Conservation (phyloP, 2,888 invertebrate species). For the Erebia palarica region DNA sequence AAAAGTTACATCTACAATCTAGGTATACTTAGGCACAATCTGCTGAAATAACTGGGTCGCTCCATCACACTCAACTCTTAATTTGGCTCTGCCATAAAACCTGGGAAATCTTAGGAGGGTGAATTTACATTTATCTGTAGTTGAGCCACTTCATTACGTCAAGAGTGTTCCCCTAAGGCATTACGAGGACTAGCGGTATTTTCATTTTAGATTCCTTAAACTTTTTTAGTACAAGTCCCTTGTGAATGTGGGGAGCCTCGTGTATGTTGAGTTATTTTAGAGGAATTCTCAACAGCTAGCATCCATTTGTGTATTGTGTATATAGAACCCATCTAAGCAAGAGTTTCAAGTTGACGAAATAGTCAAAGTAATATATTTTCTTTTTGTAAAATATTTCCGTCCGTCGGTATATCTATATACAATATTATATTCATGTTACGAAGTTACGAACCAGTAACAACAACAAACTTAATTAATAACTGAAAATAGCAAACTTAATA, state of each 20-base stretch:
- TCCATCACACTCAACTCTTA: conserved; percentile 8
- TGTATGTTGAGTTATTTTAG: background rate
- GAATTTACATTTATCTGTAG: conserved; percentile 13
- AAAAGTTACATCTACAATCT: background rate
- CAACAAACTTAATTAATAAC: too few relatives aligned
- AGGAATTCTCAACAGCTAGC: background rate
- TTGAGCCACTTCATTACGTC: conserved; percentile 16
- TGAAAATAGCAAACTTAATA: too few relatives aligned
- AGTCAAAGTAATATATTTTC: too few relatives aligned
- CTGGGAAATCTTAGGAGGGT: conserved; percentile 6
- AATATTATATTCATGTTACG: too few relatives aligned
- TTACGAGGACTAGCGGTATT: conserved; percentile 11
- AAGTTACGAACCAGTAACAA: too few relatives aligned
- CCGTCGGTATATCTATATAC: too few relatives aligned
- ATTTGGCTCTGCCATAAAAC: conserved; percentile 14
- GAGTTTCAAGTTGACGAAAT: background rate
- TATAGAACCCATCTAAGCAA: background rate
- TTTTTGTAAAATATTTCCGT: too few relatives aligned
- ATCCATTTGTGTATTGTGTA: background rate
- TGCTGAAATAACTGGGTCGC: background rate
- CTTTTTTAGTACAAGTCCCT: conserved; percentile 10
- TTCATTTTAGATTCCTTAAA: conserved; percentile 10
- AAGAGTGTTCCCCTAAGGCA: conserved; percentile 13
- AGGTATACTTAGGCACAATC: background rate
- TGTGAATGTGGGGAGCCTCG: background rate